Conservation (phyloP, 2,113 vertebrate species). For the Coryphaenoides rupestris region DNA sequence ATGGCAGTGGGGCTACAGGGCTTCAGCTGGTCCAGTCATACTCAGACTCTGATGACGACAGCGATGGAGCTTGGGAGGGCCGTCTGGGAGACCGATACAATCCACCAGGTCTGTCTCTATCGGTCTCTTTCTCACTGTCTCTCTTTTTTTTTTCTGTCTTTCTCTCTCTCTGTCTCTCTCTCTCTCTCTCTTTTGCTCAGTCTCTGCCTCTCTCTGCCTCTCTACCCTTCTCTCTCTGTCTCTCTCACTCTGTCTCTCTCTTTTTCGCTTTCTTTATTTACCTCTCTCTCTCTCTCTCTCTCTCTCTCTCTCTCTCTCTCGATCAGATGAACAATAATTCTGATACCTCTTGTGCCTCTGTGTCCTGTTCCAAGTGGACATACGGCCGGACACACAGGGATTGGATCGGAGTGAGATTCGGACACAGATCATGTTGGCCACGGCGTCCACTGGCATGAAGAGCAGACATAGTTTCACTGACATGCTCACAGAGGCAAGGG, state of each 20-base stretch:
- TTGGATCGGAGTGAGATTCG: constrained; percentile 84
- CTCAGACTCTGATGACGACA: constrained; percentile 90
- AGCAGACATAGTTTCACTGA: constrained; percentile 74
- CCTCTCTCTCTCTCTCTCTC: too few relatives aligned
- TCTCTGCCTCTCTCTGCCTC: too few relatives aligned
- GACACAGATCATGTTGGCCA: constrained; percentile 86
- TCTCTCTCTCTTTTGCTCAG: too few relatives aligned
- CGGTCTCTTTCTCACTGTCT: too few relatives aligned
- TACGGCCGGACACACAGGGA: constrained; percentile 80
- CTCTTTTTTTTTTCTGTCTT: too few relatives aligned
- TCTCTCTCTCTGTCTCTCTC: background rate
- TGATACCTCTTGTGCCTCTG: background rate
- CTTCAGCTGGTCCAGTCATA: constrained; percentile 87
- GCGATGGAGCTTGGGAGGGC: constrained; percentile 87
- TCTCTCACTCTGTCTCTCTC: background rate
- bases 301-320: background rate
- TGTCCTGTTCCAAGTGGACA: constrained; percentile 72
- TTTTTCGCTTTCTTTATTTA: too few relatives aligned
- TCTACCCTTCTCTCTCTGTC: too few relatives aligned
- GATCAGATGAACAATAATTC: background rate
- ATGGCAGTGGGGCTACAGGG: constrained; percentile 83
- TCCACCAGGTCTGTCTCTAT: constrained; percentile 77
- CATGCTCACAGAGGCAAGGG: constrained; percentile 74
- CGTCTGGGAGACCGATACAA: constrained; percentile 85
- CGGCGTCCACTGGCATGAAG: constrained; percentile 67